Conservation (phyloP, 2,888 invertebrate species). For the Cheiracanthium punctorium region DNA sequence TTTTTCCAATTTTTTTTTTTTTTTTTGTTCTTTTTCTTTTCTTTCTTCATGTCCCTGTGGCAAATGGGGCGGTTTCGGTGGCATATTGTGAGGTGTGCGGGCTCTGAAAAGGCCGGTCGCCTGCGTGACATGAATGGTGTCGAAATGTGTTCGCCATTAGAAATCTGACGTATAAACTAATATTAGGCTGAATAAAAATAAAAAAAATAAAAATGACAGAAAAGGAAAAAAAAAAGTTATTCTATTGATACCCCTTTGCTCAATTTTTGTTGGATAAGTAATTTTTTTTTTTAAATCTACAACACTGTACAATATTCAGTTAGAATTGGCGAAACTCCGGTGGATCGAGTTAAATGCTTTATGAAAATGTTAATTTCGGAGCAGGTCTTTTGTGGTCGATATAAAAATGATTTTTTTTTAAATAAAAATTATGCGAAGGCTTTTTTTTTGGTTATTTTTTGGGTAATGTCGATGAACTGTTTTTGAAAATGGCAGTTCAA, state of each 20-base stretch:
- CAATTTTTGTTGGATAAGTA: background rate
- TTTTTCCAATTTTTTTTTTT: background rate
- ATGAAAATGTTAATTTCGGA: background rate
- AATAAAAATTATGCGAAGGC: too few species aligned
- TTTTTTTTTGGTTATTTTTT: background rate
- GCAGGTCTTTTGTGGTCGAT: background rate
- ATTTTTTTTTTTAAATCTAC: background rate
- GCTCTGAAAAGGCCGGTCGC: background rate
- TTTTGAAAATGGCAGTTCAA: background rate
- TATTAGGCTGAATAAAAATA: background rate
- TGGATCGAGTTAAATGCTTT: too few species aligned
- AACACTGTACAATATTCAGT: too few species aligned
- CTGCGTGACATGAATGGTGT: background rate
- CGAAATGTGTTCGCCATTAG: constrained; percentile 4
- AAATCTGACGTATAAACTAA: background rate
- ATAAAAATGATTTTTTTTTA: too few species aligned
- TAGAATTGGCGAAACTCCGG: too few species aligned
- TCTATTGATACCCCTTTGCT: background rate
- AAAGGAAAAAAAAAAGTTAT: too few species aligned
- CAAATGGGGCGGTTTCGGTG: constrained; percentile 5
- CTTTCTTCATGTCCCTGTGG: background rate
- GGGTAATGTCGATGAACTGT: background rate
- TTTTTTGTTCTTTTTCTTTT: background rate
- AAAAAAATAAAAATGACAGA: too few species aligned
- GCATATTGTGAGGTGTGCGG: background rate